A percentile compares a stretch with the other conserved stretches of the same genome.
Conservation (phyloP, 2,888 invertebrate genomes). For the Acanthococcus lagerstroemiae region DNA sequence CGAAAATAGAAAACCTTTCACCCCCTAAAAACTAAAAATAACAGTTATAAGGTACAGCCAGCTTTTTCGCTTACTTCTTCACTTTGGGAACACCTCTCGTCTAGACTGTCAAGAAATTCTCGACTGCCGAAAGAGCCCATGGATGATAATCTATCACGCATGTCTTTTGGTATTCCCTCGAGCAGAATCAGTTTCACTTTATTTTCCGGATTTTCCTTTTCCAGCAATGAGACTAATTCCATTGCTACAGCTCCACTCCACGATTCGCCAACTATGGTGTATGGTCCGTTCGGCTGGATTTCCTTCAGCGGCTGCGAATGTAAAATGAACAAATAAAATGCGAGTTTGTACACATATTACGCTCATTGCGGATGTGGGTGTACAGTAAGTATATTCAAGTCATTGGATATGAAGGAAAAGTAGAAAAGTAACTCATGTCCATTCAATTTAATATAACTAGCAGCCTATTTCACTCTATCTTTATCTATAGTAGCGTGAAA, state of each 20-base stretch:
- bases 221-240: constrained; percentile 44
- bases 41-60: neutral
- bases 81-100: neutral
- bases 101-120: constrained; percentile 2
- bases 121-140: constrained; percentile 24
- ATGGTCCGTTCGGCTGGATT: constrained; percentile 42
- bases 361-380: no score
- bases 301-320: constrained; percentile 31
- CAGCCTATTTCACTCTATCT: no score
- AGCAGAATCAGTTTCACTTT: constrained; percentile 34
- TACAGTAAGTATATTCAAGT: no score
- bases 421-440: no score
- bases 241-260: constrained; percentile 51
- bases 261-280: constrained; percentile 50
- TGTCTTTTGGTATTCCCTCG: constrained; percentile 33
- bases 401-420: no score
- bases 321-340: no score
- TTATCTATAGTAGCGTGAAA: no score
- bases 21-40: no score
- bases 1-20: neutral
- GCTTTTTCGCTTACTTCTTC: constrained; percentile 15
- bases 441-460: no score
- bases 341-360: no score
- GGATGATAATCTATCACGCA: constrained; percentile 13
- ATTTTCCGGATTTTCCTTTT: constrained; percentile 35